phyloP scores from a whole-genome alignment of 92 coral and sea anemone species.

The Parazoanthus swiftii region DNA sequence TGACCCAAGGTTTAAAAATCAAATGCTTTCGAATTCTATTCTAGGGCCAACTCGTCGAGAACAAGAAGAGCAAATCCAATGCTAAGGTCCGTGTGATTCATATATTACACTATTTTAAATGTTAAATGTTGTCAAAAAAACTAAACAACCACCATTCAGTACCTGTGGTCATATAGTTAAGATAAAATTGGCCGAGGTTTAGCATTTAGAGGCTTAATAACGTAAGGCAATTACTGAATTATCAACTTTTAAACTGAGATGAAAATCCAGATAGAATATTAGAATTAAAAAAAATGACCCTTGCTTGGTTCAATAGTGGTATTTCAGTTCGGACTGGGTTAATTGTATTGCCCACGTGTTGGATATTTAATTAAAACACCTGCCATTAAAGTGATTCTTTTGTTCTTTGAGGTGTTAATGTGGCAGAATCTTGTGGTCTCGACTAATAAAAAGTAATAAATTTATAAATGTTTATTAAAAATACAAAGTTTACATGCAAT shows the following conservation, averaged over 20 bases:
- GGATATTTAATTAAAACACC: constrained; percentile 36
- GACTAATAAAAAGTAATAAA: neutral
- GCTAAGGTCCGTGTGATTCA: constrained; percentile 24
- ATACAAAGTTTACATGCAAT: too few relatives aligned
- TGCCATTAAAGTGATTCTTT: constrained; percentile 7
- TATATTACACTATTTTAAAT: neutral
- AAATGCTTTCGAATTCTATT: neutral
- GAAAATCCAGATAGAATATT: neutral
- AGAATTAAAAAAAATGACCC: neutral
- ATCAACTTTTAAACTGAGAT: neutral
- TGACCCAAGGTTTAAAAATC: neutral
- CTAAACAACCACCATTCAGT: neutral
- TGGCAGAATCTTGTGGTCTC: neutral
- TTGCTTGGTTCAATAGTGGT: neutral
- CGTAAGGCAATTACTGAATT: neutral
- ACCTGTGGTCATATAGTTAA: neutral
- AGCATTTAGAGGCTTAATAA: neutral
- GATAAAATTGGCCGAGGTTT: neutral
- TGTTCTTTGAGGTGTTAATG: neutral
- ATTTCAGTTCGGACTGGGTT: constrained; percentile 3
- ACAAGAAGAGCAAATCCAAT: constrained; percentile 18
- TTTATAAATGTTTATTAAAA: too few relatives aligned
- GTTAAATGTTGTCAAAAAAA: too few relatives aligned
- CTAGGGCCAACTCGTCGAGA: constrained; percentile 26
- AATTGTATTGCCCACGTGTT: constrained; percentile 5